Evolutionary conservation across 2,888 invertebrate species (phyloP), one percentile per base, ranked within the genome.

Genomic region (Strigamia maritima): DNA sequence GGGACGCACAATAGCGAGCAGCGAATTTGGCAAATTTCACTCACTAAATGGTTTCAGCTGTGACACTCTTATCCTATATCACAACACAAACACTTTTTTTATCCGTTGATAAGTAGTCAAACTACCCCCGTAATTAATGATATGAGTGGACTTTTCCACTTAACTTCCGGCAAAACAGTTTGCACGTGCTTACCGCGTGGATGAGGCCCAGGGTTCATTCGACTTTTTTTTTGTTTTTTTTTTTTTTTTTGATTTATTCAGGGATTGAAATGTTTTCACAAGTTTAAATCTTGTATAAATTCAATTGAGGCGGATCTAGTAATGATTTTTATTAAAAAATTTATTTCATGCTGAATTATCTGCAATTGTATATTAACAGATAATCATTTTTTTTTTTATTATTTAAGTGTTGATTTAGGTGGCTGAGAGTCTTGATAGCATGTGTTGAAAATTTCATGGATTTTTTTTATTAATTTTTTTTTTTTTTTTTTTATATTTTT

Each of bases 111-210:
- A 65, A 65, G 12, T 22, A 14, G 22, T 24, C n/a, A 65, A 65
- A 24, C 60, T 12, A 22, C 60, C 60, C 60, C 60, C 24, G 14
- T 24, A 65, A 24, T 24, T 65, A 65, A 65, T 22, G 19, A 65
- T 22, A 65, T 65, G 14, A 65, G 60, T 65, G 60, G 60, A 65
- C 60, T 65, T 65, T 16, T 65, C 60, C 60, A 65, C 60, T 24
- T 24, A 65, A 65, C 60, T 65, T 65, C 60, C 60, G 60, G 14
- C 60, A 22, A 65, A 65, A 65, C 60, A 65, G 22, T 65, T 65
- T 65, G 60, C 60, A 65, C 60, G 60, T 65, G 60, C 60, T 65
- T 12, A 65, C 60, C 60, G 60, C 60, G 60, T 65, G 60, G 60
- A 22, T 65, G 60, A 65, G 60, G 60, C 60, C 60, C 60, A 65